Percentiles rank a stretch among this genome's conserved stretches.
phyloP scores from a whole-genome alignment of 2,888 invertebrate genomes.

The Baccha elongata region DNA sequence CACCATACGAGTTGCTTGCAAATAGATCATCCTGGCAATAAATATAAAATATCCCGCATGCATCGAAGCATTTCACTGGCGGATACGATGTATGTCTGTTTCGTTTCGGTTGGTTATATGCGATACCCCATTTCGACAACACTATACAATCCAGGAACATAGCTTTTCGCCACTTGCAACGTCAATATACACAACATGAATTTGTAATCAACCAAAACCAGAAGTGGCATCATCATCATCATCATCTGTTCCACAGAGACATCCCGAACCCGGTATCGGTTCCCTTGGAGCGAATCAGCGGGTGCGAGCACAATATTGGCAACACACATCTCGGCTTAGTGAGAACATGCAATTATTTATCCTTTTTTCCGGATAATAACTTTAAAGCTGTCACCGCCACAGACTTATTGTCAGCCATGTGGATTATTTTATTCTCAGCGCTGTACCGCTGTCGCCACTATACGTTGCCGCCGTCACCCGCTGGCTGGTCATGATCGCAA shows the following conservation, averaged over 20 bases:
- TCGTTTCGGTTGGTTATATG: conserved; percentile 14
- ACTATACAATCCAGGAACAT: conserved; percentile 16
- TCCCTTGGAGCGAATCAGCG: conserved; percentile 11
- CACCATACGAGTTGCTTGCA: background rate
- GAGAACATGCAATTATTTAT: conserved; percentile 37
- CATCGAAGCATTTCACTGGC: conserved; percentile 16
- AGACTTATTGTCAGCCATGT: conserved; percentile 39
- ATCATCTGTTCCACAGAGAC: conserved; percentile 24
- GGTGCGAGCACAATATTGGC: conserved; percentile 20
- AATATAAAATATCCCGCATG: conserved; percentile 54
- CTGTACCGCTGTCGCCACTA: background rate
- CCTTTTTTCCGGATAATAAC: conserved; percentile 35
- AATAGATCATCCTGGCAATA: conserved; percentile 37
- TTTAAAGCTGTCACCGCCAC: conserved; percentile 39
- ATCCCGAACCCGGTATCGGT: background rate
- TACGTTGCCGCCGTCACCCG: too few relatives aligned
- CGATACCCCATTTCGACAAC: conserved; percentile 44
- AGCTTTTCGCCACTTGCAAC: conserved; percentile 7
- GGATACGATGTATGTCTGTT: conserved; percentile 18
- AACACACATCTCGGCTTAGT: conserved; percentile 20
- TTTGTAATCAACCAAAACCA: conserved; percentile 39
- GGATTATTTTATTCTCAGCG: conserved; percentile 29
- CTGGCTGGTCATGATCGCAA: background rate
- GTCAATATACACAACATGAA: conserved; percentile 30
- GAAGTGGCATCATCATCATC: conserved; percentile 6